phyloP scores from a whole-genome alignment of 2,888 invertebrate species.

The Oligia latruncula region DNA sequence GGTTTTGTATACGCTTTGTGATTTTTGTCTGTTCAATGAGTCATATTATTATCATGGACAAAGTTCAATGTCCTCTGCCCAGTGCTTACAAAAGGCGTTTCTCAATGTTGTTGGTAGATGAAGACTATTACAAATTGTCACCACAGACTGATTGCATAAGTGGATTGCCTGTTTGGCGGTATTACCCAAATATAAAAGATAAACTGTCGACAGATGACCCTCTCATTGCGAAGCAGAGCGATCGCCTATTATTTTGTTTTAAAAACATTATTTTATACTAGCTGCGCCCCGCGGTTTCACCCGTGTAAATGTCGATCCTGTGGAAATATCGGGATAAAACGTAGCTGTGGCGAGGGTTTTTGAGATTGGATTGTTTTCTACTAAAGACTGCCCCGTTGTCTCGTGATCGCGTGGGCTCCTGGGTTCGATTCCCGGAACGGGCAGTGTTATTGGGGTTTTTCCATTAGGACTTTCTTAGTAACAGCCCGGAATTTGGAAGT shows the following conservation, averaged over 20 bases:
- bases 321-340: too few species aligned
- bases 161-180: background rate
- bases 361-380: too few species aligned
- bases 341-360: too few species aligned
- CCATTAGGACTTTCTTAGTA: background rate
- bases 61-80: slow-evolving; percentile 1
- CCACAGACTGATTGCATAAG: background rate
- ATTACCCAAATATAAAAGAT: background rate
- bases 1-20: background rate
- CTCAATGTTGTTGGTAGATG: background rate
- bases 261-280: too few species aligned
- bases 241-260: background rate
- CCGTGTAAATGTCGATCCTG: too few species aligned
- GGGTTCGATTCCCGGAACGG: background rate
- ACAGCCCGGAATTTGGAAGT: background rate
- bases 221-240: background rate
- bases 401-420: background rate
- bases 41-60: background rate
- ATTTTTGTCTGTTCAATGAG: background rate
- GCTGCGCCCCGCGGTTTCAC: too few species aligned
- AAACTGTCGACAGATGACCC: background rate
- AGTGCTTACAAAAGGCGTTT: background rate
- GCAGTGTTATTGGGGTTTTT: background rate
- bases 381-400: too few species aligned
- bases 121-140: background rate